These are phyloP conservation scores for Phyllostomus discolor DNA, from an alignment of 2,113 vertebrate genomes.

Conservation along the genomic window DNA sequence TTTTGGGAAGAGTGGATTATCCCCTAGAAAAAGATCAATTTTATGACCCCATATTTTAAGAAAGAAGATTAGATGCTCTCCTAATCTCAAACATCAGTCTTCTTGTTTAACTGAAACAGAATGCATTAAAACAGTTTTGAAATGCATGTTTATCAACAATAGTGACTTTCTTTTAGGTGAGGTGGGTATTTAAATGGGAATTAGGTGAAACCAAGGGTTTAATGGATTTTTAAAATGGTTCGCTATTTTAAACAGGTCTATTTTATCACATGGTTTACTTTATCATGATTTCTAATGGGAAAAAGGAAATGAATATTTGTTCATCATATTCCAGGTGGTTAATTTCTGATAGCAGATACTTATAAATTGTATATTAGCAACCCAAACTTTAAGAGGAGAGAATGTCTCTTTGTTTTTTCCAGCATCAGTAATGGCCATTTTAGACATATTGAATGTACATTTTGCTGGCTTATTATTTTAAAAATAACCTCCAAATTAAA, in stretches of 20 bases:
- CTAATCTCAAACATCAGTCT: background rate
- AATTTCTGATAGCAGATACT: background rate
- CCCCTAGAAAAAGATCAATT: background rate
- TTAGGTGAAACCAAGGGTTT: background rate
- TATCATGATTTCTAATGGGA: background rate
- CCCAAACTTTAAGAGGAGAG: background rate
- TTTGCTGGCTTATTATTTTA: background rate
- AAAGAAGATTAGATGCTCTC: background rate
- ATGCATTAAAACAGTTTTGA: background rate
- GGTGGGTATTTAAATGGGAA: background rate
- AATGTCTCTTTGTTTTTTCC: background rate
- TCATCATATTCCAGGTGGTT: background rate
- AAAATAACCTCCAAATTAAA: background rate
- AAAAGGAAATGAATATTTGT: background rate
- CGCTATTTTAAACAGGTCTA: background rate
- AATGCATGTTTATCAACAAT: background rate
- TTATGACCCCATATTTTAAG: conserved; percentile 5
- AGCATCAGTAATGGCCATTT: background rate
- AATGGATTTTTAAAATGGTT: background rate
- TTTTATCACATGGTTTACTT: background rate
- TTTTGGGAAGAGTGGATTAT: background rate
- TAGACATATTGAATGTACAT: background rate
- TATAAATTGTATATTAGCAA: background rate
- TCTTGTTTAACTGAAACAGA: background rate
- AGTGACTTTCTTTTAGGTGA: conserved; percentile 11